Evolutionary conservation across 2,888 invertebrate species (phyloP), one percentile per base, ranked within the genome.

Genomic region (Agapostemon virescens): DNA sequence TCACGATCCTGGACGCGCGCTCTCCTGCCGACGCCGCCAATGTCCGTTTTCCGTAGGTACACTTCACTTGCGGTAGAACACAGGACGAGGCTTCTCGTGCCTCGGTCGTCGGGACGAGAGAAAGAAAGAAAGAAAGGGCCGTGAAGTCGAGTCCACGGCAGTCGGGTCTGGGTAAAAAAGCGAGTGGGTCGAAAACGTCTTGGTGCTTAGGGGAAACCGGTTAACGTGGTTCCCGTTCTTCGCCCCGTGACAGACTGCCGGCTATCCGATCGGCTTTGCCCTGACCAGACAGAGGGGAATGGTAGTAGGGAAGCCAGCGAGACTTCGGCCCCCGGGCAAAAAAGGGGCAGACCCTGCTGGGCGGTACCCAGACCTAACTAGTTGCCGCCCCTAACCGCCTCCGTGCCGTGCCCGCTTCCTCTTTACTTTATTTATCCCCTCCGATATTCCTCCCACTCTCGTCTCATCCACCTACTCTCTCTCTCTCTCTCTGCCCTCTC

Each of bases 161-260:
- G 82, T 81, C 77, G 83, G 69, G 45, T 58, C 58, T 69, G 74
- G 55, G n/a, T 81, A 79, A 78, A 84, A 84, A 81, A 82, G 33
- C 77, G 74, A 76, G 42, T 71, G 69, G 76, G n/a, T 78, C 73
- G 75, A 33, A 70, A 77, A 83, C 73, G 79, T 69, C n/a, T 75
- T 40, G 68, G 68, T 74, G 83, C 78, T 81, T 74, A 67, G 80
- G 84, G 89, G 90, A 90, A 91, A 91, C 91, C 91, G 92, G 90
- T 92, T 92, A 88, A 90, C 91, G 92, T 92, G 90, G 91, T 92
- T 91, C 91, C 92, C 91, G 92, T 90, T 92, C 91, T 92, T 92
- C 91, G 91, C 91, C 90, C 90, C 92, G 92, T 92, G 91, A 92
- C 89, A 91, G 92, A 92, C 92, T 93, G 92, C 90, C 92, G 90